Conservation (phyloP, 2,797 vertebrate species). For the Heteromormyrus szaboi region DNA sequence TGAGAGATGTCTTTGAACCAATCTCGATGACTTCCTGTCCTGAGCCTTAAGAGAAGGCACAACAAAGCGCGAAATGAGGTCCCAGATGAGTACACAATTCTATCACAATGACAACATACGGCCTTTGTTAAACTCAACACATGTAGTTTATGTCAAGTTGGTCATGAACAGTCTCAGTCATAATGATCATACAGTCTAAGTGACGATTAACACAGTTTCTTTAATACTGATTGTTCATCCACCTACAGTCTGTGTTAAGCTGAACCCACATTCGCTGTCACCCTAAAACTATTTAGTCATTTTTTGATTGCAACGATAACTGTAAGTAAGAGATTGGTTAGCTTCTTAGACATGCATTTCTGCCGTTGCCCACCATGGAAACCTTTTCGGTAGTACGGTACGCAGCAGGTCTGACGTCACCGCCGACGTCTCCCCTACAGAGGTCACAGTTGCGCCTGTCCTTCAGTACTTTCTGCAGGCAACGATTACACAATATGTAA, state of each 20-base stretch:
- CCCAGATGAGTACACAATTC: neutral
- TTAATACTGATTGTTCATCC: neutral
- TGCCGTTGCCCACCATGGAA: neutral
- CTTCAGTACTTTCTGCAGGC: conserved; percentile 19
- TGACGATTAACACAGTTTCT: neutral
- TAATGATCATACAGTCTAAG: neutral
- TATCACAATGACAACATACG: neutral
- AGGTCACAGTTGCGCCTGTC: conserved; percentile 26
- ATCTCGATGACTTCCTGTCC: neutral
- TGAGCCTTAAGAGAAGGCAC: neutral
- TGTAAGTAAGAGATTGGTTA: neutral
- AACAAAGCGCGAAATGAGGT: neutral
- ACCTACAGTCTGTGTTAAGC: neutral
- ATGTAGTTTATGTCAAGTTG: neutral
- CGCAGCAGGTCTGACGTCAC: neutral
- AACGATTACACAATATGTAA: conserved; percentile 35
- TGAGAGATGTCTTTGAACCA: neutral
- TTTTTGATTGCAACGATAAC: neutral
- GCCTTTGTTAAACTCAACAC: neutral
- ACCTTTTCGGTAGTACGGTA: no score
- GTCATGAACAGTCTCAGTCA: neutral
- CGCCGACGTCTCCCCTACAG: conserved; percentile 24
- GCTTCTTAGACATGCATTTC: neutral
- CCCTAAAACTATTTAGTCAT: neutral
- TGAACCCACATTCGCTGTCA: neutral